phyloP scores from a whole-genome alignment of 2,797 vertebrate species.

The Luscinia luscinia region DNA sequence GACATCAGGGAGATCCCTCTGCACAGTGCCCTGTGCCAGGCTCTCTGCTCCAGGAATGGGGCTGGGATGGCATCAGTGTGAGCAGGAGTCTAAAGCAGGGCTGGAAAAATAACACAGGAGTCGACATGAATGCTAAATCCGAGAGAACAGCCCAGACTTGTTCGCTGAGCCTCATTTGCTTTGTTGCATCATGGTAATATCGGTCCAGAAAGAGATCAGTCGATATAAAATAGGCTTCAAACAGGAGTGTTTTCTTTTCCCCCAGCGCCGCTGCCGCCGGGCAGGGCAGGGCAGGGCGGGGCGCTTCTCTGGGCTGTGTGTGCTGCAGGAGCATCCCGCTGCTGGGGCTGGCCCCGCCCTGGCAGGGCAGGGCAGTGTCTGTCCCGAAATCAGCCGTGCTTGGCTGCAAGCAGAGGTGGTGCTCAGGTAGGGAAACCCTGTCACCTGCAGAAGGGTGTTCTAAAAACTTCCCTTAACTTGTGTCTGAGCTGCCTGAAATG shows the following conservation, averaged over 20 bases:
- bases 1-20: not conserved
- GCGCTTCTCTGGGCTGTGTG: not conserved
- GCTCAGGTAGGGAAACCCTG: not conserved
- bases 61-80: not conserved
- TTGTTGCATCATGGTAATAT: not conserved
- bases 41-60: not conserved
- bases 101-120: not conserved
- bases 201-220: not conserved
- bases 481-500: not conserved
- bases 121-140: not conserved
- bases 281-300: not conserved
- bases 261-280: rapidly evolving
- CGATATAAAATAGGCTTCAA: not conserved
- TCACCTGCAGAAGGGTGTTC: not conserved
- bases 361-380: not conserved
- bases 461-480: not conserved
- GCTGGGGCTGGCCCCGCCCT: not conserved
- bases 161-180: not conserved
- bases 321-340: not conserved
- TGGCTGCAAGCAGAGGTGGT: not conserved
- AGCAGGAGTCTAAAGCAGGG: not conserved
- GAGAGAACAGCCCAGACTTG: slow-evolving; percentile 34
- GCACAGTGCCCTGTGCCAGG: not conserved
- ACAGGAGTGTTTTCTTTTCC: not conserved
- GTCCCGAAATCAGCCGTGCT: rapidly evolving